These are phyloP conservation scores for Sebastes taczanowskii DNA, from an alignment of 2,797 vertebrate genomes.

Conservation along the genomic window DNA sequence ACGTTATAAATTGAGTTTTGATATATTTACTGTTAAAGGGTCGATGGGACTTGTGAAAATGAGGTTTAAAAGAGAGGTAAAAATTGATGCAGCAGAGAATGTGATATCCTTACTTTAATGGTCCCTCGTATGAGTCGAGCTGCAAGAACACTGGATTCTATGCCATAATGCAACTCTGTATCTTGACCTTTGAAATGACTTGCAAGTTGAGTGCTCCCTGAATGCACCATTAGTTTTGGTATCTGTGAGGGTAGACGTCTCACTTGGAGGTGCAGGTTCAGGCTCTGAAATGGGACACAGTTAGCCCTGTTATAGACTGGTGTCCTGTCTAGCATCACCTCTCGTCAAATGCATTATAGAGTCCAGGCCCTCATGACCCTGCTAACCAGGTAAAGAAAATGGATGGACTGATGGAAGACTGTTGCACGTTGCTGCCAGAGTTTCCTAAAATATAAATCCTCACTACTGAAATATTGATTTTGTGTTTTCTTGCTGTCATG, in stretches of 20 bases:
- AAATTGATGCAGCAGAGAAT: background rate
- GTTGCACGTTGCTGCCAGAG: conserved; percentile 31
- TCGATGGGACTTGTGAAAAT: background rate
- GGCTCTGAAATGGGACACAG: background rate
- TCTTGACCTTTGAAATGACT: background rate
- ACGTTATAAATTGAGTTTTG: background rate
- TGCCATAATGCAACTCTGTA: background rate
- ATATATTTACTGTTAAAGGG: background rate
- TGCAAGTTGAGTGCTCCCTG: background rate
- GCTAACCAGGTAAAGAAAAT: conserved; percentile 13
- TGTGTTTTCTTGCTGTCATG: conserved; percentile 61
- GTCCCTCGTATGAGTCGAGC: background rate
- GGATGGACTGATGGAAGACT: conserved; percentile 5
- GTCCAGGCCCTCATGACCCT: background rate
- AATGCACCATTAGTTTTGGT: background rate
- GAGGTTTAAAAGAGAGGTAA: background rate
- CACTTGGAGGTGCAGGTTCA: background rate
- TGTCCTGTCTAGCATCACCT: background rate
- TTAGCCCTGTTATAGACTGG: background rate
- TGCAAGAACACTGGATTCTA: background rate
- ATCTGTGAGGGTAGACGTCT: background rate
- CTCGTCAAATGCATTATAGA: conserved; percentile 1
- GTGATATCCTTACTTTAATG: background rate
- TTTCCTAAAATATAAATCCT: conserved; percentile 67
- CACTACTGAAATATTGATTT: conserved; percentile 73